A percentile compares a stretch with the other conserved stretches of the same genome.
These are phyloP conservation scores for Triplophysa dalaica DNA, from an alignment of 2,113 vertebrate species.

Conservation along the genomic window DNA sequence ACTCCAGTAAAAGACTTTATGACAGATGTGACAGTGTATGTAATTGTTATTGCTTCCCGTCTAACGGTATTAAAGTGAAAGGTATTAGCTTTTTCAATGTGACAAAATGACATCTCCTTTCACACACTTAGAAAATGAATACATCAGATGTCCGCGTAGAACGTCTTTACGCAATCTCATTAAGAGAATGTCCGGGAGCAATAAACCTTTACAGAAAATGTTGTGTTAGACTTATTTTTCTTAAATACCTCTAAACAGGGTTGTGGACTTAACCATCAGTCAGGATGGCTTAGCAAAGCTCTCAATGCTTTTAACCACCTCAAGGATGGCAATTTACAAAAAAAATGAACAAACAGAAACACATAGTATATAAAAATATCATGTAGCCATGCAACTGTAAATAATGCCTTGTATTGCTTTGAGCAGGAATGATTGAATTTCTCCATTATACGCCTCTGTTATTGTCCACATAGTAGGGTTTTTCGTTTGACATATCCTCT, in stretches of 20 bases:
- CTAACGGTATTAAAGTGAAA: conserved; percentile 27
- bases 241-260: not conserved
- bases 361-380: not conserved
- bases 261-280: not conserved
- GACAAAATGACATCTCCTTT: conserved; percentile 26
- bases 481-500: conserved; percentile 3
- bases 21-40: conserved; percentile 16
- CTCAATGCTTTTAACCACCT: not conserved
- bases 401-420: not conserved
- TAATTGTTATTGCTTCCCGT: conserved; percentile 38
- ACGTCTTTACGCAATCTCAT: conserved; percentile 24
- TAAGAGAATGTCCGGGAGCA: not conserved
- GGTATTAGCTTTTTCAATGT: conserved; percentile 16
- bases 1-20: conserved; percentile 32
- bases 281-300: not conserved
- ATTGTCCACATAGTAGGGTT: conserved; percentile 11
- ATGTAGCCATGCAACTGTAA: not conserved
- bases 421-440: conserved; percentile 38
- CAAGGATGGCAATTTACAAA: not conserved
- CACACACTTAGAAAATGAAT: conserved; percentile 13
- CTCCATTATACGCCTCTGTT: conserved; percentile 24
- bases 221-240: no score
- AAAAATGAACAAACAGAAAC: not conserved
- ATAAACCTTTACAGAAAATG: conserved; percentile 7
- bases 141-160: conserved; percentile 4